A percentile compares a stretch with the other conserved stretches of the same genome.
phyloP scores from a whole-genome alignment of 2,113 vertebrate genomes.

The Argyrosomus japonicus region DNA sequence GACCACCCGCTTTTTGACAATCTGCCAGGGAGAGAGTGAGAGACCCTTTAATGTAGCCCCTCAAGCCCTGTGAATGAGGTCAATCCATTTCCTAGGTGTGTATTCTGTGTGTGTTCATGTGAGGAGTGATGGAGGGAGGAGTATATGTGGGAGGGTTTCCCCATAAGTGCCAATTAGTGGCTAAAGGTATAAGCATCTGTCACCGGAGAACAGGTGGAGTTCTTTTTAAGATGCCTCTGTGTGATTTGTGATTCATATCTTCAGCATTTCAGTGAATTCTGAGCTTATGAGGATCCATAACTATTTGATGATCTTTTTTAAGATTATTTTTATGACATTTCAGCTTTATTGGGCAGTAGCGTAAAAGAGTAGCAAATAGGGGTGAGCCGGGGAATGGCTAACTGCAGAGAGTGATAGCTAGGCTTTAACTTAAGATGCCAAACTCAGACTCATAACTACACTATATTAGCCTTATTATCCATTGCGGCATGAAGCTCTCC shows the following conservation, averaged over 20 bases:
- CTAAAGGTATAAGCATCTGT: constrained; percentile 58
- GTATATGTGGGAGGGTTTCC: constrained; percentile 56
- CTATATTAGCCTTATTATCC: constrained; percentile 64
- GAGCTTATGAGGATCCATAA: constrained; percentile 68
- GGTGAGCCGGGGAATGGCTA: constrained; percentile 51
- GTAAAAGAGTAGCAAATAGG: constrained; percentile 50
- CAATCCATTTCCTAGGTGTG: constrained; percentile 69
- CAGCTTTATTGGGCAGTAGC: constrained; percentile 62
- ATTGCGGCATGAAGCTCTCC: constrained; percentile 47
- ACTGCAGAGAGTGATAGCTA: constrained; percentile 36
- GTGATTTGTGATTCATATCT: constrained; percentile 60
- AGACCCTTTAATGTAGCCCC: constrained; percentile 74
- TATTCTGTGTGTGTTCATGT: constrained; percentile 31
- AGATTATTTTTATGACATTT: constrained; percentile 66
- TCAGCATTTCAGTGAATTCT: constrained; percentile 50
- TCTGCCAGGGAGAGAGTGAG: constrained; percentile 71
- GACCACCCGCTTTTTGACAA: constrained; percentile 76
- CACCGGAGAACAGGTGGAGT: constrained; percentile 63
- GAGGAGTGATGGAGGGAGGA: constrained; percentile 40
- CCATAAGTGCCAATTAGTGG: constrained; percentile 73
- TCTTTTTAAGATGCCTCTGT: constrained; percentile 30
- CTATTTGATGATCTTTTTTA: constrained; percentile 72
- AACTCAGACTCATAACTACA: constrained; percentile 58
- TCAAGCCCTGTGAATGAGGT: constrained; percentile 75
- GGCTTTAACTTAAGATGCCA: constrained; percentile 55